These are phyloP conservation scores for Meriones unguiculatus DNA, from an alignment of 2,113 vertebrate species.

Conservation along the genomic window DNA sequence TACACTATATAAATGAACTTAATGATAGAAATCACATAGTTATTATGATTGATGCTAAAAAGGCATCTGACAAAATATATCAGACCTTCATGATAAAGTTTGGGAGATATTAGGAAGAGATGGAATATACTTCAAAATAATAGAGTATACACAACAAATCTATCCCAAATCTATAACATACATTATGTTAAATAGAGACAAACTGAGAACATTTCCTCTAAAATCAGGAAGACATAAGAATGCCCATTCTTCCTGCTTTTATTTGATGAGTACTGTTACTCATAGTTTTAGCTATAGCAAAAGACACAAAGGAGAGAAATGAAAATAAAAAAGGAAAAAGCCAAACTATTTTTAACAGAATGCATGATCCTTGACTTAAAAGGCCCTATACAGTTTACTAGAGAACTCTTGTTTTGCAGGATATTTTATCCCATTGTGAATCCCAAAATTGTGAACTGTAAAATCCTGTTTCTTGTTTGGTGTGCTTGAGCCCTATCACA, in stretches of 20 bases:
- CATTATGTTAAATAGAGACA: background rate
- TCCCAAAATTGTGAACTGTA: too few relatives aligned
- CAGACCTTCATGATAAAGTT: background rate
- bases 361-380: background rate
- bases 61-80: background rate
- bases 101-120: background rate
- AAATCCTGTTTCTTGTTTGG: too few relatives aligned
- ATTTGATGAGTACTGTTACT: background rate
- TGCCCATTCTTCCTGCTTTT: background rate
- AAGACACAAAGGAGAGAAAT: background rate
- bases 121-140: background rate
- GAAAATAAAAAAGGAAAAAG: background rate
- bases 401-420: background rate
- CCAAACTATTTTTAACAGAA: background rate
- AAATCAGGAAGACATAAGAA: background rate
- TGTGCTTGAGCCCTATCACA: too few relatives aligned
- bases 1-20: background rate
- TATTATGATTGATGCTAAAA: background rate
- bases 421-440: too few relatives aligned
- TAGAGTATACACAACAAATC: background rate
- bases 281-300: background rate
- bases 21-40: background rate
- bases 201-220: background rate
- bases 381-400: background rate
- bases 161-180: background rate